Evolutionary conservation across 2,113 vertebrate species (phyloP).

Genomic region (Columba janthina): DNA sequence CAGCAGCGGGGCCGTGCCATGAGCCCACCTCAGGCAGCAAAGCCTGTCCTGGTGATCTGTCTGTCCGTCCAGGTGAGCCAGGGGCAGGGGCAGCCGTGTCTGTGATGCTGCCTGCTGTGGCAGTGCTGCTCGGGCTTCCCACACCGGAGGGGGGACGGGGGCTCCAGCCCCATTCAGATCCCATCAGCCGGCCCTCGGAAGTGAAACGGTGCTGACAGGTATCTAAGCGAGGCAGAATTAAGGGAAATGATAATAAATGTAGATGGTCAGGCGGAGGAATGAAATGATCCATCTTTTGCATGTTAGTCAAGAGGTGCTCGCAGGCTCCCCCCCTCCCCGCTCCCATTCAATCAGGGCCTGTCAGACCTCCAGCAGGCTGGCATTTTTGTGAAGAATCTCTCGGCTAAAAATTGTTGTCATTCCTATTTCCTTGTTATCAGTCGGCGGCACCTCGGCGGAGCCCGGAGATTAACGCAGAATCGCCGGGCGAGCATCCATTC

Average conservation of each 20-base stretch:
- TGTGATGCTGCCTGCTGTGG: not conserved
- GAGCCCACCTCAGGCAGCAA: not conserved
- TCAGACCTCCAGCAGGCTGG: conserved; percentile 85
- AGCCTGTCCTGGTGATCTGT: not conserved
- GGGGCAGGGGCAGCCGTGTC: not conserved
- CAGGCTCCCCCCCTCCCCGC: conserved; percentile 68
- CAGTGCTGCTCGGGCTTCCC: not conserved
- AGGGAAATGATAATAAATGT: conserved; percentile 81
- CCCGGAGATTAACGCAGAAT: conserved; percentile 82
- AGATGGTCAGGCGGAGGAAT: conserved; percentile 83
- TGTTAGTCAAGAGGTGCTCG: conserved; percentile 82
- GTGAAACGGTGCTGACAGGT: conserved; percentile 73
- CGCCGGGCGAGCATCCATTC: conserved; percentile 71
- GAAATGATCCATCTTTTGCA: conserved; percentile 94
- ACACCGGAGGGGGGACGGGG: rapidly evolving
- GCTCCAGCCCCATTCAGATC: not conserved
- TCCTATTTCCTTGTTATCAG: conserved; percentile 99
- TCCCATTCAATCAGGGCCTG: conserved; percentile 87
- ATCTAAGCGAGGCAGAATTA: conserved; percentile 60
- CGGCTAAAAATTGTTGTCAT: conserved; percentile 99
- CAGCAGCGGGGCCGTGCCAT: rapidly evolving
- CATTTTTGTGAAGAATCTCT: conserved; percentile 97
- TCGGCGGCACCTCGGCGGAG: conserved; percentile 75
- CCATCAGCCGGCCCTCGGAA: conserved; percentile 51
- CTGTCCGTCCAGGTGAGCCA: rapidly evolving